Evolutionary conservation across 2,888 invertebrate genomes (phyloP), one percentile per base, ranked within the genome.

Genomic region (Aleiodes alternator): DNA sequence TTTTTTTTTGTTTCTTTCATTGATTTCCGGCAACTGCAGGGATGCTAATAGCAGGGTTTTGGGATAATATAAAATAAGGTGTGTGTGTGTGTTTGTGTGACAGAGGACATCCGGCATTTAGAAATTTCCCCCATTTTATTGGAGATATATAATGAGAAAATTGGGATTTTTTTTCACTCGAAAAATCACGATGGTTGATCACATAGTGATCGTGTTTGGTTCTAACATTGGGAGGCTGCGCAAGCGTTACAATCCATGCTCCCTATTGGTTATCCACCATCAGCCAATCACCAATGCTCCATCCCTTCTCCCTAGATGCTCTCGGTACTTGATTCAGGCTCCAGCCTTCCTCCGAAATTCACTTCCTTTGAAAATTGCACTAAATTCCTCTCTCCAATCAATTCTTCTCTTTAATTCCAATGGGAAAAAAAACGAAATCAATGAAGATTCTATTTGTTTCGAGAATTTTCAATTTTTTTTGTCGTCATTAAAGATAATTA

Each of bases 251-350:
- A 76, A 72, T 73, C 72, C 83, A 78, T 76, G 80, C 76, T 80
- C 79, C 76, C 84, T 74, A 88, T 88, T 88, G 87, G 87, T 77
- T 79, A 82, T 76, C 74, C 76, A 56, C 73, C 51, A 75, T 66
- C 50, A 75, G 75, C 88, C 88, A 87, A 88, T 87, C 79, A 76
- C 79, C 76, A 79, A 79, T 75, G 73, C 53, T 77, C 75, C 69
- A 80, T 83, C 87, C 88, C 88, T 83, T 80, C 87, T 81, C 73
- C 76, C 14, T 64, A 70, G 75, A 78, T 77, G 78, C 64, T 56
- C 78, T 76, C 77, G 53, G 69, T 75, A 76, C 55, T n/a, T 34
- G 34, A 0, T 8, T 29, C 59, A n/a, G 82, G 86, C 85, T 86
- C 86, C 86, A 84, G 84, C 86, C 86, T 84, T 82, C 80, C 69